Base-by-base conservation (phyloP, 2,888 invertebrate genomes). In the Epiblema foenella region DNA sequence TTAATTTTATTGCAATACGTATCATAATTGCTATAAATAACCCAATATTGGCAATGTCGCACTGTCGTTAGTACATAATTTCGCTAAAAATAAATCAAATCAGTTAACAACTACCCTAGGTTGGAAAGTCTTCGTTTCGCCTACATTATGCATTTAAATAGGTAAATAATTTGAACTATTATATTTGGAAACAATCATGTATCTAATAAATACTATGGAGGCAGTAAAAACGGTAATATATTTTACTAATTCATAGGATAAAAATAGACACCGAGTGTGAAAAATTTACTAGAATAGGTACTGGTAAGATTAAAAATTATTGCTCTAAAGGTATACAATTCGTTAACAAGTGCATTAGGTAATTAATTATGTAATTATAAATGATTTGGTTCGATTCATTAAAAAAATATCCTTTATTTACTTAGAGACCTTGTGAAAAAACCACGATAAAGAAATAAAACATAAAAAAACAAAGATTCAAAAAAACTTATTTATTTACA, bases 251-350 rank as follows among this genome's bases (percentile, higher is more conserved):
- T 79, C 78, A 79, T 76, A 80, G 77, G 83, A 81, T 84, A 89
- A 88, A 90, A 89, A 90, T 90, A 90, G 87, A 89, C 88, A 90
- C 85, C 84, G 83, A 89, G 79, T 83, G 82, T 78, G 77, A 77
- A 77, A 73, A 70, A 79, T 87, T 85, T 77, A 77, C 85, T 87
- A 88, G 84, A 85, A 82, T 70, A 70, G 65, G 70, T 84, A 85
- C 83, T 81, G 76, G 76, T 77, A 74, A 78, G 80, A 83, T 85
- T 85, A 81, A 67, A 69, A 86, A 86, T 90, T 91, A 91, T 91
- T 90, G 90, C 89, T 90, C 84, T 88, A 89, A 85, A 85, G 81
- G 85, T 87, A 87, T 89, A 89, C 85, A 83, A 80, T 84, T 81
- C 77, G 79, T 85, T 84, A 89, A 89, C 88, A 86, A 87, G 86